These are phyloP conservation scores for Apostichopus leukothele DNA, from an alignment of 53 echinoderm and acorn worm genomes.

Conservation along the genomic window DNA sequence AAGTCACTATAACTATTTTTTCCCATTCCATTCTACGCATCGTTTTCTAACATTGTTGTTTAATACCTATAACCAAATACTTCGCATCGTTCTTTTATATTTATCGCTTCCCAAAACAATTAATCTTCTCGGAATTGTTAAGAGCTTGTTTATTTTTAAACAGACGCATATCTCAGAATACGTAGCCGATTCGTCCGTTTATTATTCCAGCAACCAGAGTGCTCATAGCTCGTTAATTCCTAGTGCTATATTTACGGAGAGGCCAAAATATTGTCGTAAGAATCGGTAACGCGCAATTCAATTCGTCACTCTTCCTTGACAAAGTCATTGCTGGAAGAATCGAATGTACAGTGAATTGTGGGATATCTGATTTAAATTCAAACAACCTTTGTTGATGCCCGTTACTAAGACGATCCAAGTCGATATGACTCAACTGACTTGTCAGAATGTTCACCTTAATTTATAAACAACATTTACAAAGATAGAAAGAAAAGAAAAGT, in stretches of 20 bases:
- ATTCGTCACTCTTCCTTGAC: not conserved
- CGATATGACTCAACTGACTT: slow-evolving; percentile 12
- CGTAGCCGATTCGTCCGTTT: not conserved
- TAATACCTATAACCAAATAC: not conserved
- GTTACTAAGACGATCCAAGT: not conserved
- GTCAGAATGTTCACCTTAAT: not conserved
- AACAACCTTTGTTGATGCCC: not conserved
- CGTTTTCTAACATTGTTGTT: not conserved
- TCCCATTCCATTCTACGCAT: not conserved
- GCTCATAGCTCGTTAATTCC: slow-evolving; percentile 2
- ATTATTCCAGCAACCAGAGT: too few relatives aligned
- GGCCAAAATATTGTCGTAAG: not conserved
- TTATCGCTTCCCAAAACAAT: slow-evolving; percentile 5
- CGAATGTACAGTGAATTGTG: not conserved
- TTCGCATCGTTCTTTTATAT: not conserved
- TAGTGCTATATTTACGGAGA: not conserved
- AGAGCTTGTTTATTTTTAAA: slow-evolving; percentile 1
- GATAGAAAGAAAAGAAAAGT: not conserved
- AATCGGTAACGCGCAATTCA: not conserved
- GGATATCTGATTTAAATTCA: not conserved
- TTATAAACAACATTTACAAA: not conserved
- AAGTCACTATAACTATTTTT: not conserved
- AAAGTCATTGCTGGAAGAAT: not conserved
- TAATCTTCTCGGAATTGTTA: not conserved
- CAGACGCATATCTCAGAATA: not conserved